These are phyloP conservation scores for Oceanodroma leucorhoa DNA, from an alignment of 2,797 vertebrate species.

Conservation along the genomic window DNA sequence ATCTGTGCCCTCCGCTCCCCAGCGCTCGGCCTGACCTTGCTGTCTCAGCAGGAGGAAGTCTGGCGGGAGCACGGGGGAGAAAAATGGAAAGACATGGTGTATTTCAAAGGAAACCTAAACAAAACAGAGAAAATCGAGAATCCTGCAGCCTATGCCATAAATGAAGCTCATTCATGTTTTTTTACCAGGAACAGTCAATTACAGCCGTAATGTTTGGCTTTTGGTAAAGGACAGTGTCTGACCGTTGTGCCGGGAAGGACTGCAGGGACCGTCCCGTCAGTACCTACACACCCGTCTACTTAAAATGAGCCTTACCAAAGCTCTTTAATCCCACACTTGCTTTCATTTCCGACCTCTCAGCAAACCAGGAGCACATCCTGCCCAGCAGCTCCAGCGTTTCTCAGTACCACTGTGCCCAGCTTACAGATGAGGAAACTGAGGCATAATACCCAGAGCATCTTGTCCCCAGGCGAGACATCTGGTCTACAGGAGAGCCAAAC, in stretches of 20 bases:
- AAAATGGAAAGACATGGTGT: constrained; percentile 43
- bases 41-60: constrained; percentile 61
- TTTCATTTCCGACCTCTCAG: constrained; percentile 2
- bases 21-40: constrained; percentile 31
- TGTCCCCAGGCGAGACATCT: background rate
- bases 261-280: background rate
- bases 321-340: background rate
- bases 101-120: constrained; percentile 62
- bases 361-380: background rate
- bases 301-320: background rate
- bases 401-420: background rate
- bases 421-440: constrained; percentile 10
- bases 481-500: background rate
- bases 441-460: background rate
- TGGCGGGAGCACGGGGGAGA: background rate
- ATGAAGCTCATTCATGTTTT: constrained; percentile 52
- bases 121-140: constrained; percentile 60
- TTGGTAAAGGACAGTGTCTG: constrained; percentile 15
- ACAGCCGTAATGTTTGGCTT: constrained; percentile 22
- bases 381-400: background rate
- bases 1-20: constrained; percentile 34
- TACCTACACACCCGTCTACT: background rate
- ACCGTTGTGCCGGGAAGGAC: constrained; percentile 8
- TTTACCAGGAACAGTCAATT: constrained; percentile 48
- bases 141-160: constrained; percentile 53